Evolutionary conservation across 2,797 vertebrate species (phyloP).

Genomic region (Lacerta agilis): DNA sequence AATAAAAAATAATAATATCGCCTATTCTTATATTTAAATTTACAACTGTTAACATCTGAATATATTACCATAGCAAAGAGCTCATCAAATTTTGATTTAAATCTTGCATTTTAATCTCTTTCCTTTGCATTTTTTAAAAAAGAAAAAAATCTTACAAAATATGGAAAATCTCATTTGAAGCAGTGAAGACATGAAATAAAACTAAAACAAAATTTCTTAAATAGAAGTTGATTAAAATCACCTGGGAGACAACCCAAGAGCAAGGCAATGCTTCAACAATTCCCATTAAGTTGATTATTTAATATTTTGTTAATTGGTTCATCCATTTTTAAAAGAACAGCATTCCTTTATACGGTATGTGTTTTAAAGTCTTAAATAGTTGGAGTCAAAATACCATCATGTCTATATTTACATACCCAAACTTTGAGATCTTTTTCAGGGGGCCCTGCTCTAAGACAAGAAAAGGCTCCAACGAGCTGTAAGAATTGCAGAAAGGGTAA

Average conservation of each 20-base stretch:
- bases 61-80: constrained; percentile 15
- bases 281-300: not conserved
- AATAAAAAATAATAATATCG: constrained; percentile 6
- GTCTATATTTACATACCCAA: not conserved
- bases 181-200: not conserved
- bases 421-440: too few species aligned
- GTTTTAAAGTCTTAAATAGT: not conserved
- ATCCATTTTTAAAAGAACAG: not conserved
- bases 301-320: not conserved
- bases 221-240: not conserved
- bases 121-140: not conserved
- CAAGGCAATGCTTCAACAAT: not conserved
- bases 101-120: not conserved
- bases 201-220: not conserved
- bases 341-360: not conserved
- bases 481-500: too few species aligned
- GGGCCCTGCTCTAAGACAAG: too few species aligned
- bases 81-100: constrained; percentile 18
- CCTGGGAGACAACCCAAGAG: not conserved
- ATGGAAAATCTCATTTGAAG: not conserved
- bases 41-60: not conserved
- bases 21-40: not conserved
- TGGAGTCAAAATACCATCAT: not conserved
- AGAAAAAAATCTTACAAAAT: not conserved
- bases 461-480: too few species aligned